Conservation (phyloP, 2,797 vertebrate species). For the Poecilia wingei region DNA sequence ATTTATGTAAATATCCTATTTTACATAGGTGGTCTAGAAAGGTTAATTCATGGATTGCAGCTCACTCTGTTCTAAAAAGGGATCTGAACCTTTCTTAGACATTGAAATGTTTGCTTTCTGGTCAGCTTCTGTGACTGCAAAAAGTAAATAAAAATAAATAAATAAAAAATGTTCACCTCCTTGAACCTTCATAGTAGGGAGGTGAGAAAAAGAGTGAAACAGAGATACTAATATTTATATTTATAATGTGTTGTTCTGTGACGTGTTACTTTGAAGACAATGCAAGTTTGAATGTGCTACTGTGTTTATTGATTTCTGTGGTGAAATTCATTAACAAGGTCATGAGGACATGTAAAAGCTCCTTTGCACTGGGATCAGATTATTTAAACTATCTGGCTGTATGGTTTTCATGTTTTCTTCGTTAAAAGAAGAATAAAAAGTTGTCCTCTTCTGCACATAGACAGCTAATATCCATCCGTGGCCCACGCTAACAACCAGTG, state of each 20-base stretch:
- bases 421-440: not conserved
- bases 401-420: not conserved
- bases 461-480: not conserved
- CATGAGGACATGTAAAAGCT: not conserved
- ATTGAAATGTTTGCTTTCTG: not conserved
- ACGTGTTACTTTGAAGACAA: not conserved
- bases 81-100: constrained; percentile 9
- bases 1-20: constrained; percentile 72
- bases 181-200: not conserved
- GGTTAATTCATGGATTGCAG: constrained; percentile 61
- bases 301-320: not conserved
- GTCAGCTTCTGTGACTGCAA: not conserved
- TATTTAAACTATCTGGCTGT: not conserved
- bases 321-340: no score
- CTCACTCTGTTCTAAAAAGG: constrained; percentile 41
- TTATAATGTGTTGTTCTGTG: not conserved
- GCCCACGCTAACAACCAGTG: not conserved
- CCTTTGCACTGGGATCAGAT: no score
- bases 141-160: not conserved
- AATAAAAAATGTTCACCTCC: no score
- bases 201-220: no score
- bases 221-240: no score
- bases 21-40: constrained; percentile 61
- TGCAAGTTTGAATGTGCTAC: not conserved
- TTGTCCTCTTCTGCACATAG: no score